Conservation (phyloP, 2,888 invertebrate genomes). For the Limnephilus lunatus region DNA sequence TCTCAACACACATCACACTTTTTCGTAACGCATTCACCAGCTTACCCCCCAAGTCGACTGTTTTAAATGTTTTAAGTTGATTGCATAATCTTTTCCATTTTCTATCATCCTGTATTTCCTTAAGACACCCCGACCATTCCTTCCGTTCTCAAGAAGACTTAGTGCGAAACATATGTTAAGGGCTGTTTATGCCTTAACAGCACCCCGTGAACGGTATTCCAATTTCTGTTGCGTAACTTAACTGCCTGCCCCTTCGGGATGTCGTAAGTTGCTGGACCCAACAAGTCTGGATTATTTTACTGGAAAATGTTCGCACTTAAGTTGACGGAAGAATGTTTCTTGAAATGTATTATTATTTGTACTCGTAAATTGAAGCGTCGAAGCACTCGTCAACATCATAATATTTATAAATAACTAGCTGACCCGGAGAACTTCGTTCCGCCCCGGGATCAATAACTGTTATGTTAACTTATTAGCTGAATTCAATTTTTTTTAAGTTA, state of each 20-base stretch:
- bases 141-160: constrained; percentile 34
- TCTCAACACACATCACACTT: no score
- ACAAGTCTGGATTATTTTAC: neutral
- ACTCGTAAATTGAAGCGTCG: no score
- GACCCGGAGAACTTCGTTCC: no score
- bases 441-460: no score
- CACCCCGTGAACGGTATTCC: constrained; percentile 56
- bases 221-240: constrained; percentile 45
- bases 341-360: neutral
- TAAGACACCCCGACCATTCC: neutral
- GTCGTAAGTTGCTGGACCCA: constrained; percentile 16
- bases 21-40: no score
- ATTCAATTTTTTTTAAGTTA: no score
- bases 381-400: no score
- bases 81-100: neutral
- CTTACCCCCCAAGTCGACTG: no score
- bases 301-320: neutral
- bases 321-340: neutral
- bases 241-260: neutral
- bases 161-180: constrained; percentile 57
- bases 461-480: no score
- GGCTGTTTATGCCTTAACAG: constrained; percentile 63
- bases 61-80: no score
- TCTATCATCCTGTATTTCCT: neutral
- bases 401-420: no score